These are phyloP conservation scores for Ariopsis seemanni DNA, from an alignment of 2,113 vertebrate species.

Conservation along the genomic window DNA sequence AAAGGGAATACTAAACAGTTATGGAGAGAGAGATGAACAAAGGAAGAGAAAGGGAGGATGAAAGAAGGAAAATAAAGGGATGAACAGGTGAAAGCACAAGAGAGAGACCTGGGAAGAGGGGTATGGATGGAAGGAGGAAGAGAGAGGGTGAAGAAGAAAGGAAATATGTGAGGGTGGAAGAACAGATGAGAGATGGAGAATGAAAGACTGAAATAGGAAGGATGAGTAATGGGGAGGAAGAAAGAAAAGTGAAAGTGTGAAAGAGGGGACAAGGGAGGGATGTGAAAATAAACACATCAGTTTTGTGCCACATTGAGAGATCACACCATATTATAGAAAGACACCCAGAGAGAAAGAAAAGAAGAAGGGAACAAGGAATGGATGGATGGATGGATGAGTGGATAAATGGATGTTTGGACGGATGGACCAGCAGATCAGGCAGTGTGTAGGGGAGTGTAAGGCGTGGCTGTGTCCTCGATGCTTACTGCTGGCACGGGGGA, in stretches of 20 bases:
- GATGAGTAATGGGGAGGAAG: neutral
- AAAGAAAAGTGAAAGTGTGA: neutral
- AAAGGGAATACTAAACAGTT: neutral
- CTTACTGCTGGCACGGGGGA: neutral
- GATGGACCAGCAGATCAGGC: neutral
- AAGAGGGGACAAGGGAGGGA: neutral
- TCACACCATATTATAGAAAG: neutral
- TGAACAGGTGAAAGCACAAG: neutral
- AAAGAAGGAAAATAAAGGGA: neutral
- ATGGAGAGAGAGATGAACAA: neutral
- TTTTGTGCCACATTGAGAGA: neutral
- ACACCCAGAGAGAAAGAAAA: neutral
- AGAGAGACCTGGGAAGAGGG: too few species aligned
- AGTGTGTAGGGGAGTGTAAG: neutral
- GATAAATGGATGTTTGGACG: neutral
- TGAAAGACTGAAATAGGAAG: constrained; percentile 17
- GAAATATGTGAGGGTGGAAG: neutral
- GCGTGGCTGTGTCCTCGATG: constrained; percentile 8
- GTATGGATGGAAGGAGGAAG: neutral
- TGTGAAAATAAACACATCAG: neutral
- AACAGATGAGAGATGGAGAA: neutral
- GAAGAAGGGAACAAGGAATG: neutral
- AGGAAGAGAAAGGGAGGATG: neutral
- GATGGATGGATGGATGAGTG: neutral
- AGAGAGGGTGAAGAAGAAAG: neutral